Evolutionary conservation across 2,113 vertebrate genomes (phyloP).

Genomic region (Myxocyprinus asiaticus): DNA sequence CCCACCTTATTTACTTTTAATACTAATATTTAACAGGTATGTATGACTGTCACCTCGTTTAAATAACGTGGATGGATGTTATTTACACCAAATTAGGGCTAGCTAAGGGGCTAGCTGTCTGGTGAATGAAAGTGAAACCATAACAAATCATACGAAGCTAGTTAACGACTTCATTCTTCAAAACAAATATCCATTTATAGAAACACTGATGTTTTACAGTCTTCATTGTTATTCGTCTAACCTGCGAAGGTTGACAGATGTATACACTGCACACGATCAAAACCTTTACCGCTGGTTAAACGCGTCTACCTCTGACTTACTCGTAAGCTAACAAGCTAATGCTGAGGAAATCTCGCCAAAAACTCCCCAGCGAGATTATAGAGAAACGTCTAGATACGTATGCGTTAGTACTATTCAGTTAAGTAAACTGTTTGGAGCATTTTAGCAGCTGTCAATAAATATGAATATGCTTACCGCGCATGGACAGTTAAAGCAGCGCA

Average conservation of each 20-base stretch:
- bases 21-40: neutral
- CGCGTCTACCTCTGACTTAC: neutral
- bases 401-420: neutral
- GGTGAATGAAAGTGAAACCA: conserved; percentile 37
- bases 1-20: neutral
- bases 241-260: neutral
- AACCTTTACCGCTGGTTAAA: neutral
- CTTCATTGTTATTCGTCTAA: neutral
- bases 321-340: conserved; percentile 13
- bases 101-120: neutral
- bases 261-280: neutral
- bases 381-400: neutral
- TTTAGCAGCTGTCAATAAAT: neutral
- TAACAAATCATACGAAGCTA: neutral
- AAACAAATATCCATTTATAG: neutral
- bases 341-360: neutral
- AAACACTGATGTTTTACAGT: neutral
- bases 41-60: neutral
- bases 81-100: neutral
- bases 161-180: neutral
- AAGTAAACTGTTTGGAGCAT: neutral
- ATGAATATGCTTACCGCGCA: conserved; percentile 4
- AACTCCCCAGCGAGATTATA: neutral
- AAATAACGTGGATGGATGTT: neutral
- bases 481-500: neutral